A percentile compares a stretch with the other conserved stretches of the same genome.
These are phyloP conservation scores for Argyrosomus japonicus DNA, from an alignment of 2,113 vertebrate genomes.

Conservation along the genomic window DNA sequence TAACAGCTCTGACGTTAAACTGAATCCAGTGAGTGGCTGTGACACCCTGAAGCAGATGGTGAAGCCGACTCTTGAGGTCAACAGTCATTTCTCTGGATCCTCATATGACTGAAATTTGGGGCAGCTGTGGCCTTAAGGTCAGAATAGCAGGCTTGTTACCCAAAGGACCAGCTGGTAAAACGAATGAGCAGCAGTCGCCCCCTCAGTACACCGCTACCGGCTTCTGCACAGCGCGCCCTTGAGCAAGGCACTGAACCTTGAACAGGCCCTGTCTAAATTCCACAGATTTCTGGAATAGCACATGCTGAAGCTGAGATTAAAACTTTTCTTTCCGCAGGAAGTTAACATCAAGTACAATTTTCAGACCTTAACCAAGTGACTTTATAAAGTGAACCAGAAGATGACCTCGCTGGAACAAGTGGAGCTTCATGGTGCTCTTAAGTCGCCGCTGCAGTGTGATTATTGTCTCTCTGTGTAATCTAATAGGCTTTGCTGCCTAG, in stretches of 20 bases:
- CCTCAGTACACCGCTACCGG: neutral
- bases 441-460: slow-evolving; percentile 29
- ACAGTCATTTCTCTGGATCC: slow-evolving; percentile 16
- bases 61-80: slow-evolving; percentile 17
- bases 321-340: neutral
- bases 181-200: neutral
- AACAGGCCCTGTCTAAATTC: neutral
- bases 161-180: slow-evolving; percentile 33
- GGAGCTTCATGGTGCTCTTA: neutral
- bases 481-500: slow-evolving; percentile 33
- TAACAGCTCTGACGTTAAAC: neutral
- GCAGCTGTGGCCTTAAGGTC: slow-evolving; percentile 24
- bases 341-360: neutral
- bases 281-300: neutral
- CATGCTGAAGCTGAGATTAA: neutral
- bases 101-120: slow-evolving; percentile 7
- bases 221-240: neutral
- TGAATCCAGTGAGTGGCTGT: accelerated
- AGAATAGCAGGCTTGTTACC: neutral
- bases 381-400: neutral
- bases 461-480: slow-evolving; percentile 22
- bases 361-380: neutral
- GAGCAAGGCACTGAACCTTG: slow-evolving; percentile 6
- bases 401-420: neutral
- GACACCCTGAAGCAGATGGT: slow-evolving; percentile 40